A percentile compares a stretch with the other conserved stretches of the same genome.
phyloP scores from a whole-genome alignment of 2,113 vertebrate genomes.

The Thamnophis sirtalis region DNA sequence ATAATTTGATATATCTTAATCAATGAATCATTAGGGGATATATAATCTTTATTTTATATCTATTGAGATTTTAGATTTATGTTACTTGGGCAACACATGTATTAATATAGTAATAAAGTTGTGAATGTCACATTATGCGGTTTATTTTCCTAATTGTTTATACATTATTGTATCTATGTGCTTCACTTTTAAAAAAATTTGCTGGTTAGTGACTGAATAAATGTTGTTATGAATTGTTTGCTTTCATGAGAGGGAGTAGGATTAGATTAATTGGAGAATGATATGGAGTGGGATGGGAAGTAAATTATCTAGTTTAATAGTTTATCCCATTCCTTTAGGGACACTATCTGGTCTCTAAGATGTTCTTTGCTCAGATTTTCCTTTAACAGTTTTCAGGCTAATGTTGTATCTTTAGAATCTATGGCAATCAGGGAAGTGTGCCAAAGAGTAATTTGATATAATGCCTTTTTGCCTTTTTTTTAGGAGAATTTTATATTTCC shows the following conservation, averaged over 20 bases:
- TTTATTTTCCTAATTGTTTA: neutral
- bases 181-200: neutral
- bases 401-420: neutral
- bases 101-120: neutral
- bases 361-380: neutral
- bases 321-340: neutral
- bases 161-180: neutral
- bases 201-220: neutral
- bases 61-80: too few relatives aligned
- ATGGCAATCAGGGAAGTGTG: neutral
- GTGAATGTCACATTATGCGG: neutral
- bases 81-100: neutral
- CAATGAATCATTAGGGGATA: neutral
- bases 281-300: neutral
- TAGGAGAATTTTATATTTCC: neutral
- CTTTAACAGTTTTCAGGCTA: neutral
- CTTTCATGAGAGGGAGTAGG: neutral
- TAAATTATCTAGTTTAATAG: neutral
- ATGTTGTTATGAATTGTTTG: neutral
- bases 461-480: neutral
- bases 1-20: neutral
- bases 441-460: neutral
- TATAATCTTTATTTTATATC: neutral
- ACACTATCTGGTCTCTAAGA: neutral
- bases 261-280: neutral